Conservation (phyloP, 35 echinoderm and acorn worm species). For the Heliocidaris erythrogramma region DNA sequence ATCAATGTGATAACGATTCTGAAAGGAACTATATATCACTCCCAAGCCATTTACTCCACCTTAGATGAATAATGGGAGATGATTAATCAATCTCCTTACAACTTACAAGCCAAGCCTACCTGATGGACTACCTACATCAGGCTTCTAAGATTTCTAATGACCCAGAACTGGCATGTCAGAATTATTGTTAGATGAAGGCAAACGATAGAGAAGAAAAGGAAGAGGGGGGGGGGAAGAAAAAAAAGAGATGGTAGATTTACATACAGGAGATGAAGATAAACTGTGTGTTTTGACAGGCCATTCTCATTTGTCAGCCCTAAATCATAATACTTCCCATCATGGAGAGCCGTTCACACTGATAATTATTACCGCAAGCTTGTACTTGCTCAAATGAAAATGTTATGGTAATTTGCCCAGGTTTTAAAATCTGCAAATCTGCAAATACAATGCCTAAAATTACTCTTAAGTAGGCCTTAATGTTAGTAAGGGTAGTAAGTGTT, state of each 20-base stretch:
- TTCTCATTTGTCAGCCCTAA: slow-evolving; percentile 25
- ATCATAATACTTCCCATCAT: neutral
- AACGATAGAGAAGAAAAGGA: neutral
- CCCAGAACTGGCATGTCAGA: neutral
- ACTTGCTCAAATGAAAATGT: no score
- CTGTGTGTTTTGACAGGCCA: slow-evolving; percentile 31
- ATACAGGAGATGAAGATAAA: slow-evolving; percentile 25
- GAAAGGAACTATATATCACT: no score
- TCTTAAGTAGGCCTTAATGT: no score
- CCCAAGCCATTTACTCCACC: no score
- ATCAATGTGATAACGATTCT: neutral
- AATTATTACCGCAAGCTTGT: no score
- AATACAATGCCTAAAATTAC: no score
- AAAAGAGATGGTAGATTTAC: slow-evolving; percentile 17
- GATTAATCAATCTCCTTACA: neutral
- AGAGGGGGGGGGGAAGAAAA: neutral
- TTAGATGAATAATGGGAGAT: neutral
- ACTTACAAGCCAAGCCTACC: neutral
- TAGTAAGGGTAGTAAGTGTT: no score
- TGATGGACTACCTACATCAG: neutral
- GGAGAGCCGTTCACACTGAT: neutral
- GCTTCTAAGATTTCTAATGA: neutral
- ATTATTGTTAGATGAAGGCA: neutral
- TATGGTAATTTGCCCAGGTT: no score
- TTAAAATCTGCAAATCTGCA: no score